Evolutionary conservation across 2,888 invertebrate species (phyloP).

Genomic region (Cephus pygmeus): DNA sequence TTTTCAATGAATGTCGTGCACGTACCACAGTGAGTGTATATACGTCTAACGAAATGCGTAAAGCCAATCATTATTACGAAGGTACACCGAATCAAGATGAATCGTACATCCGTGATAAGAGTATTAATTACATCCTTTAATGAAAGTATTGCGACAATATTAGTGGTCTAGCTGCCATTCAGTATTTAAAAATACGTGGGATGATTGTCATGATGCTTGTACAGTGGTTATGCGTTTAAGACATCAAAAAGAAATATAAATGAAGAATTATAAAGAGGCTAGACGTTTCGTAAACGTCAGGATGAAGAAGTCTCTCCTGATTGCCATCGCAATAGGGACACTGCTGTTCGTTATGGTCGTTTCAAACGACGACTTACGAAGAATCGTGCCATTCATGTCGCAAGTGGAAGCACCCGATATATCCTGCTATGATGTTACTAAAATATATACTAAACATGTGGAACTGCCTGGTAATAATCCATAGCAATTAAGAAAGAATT

Average conservation of each 20-base stretch:
- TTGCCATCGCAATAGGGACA: slow-evolving; percentile 40
- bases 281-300: slow-evolving; percentile 1
- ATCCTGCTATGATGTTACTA: slow-evolving; percentile 35
- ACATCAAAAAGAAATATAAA: not conserved
- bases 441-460: not conserved
- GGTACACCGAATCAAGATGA: not conserved
- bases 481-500: not conserved
- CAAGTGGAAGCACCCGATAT: slow-evolving; percentile 33
- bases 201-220: not conserved
- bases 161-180: not conserved
- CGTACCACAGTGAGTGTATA: not conserved
- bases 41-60: not conserved
- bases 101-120: not conserved
- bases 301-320: slow-evolving; percentile 46
- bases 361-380: slow-evolving; percentile 38
- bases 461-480: not conserved
- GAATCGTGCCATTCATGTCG: slow-evolving; percentile 30
- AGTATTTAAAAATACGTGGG: not conserved
- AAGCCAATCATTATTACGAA: not conserved
- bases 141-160: not conserved
- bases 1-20: no score
- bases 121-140: not conserved
- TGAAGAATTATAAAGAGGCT: not conserved
- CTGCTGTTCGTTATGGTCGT: slow-evolving; percentile 45
- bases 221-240: not conserved